Evolutionary conservation across 1,140 invertebrate genomes (phyloP), one percentile per base, ranked within the genome.

Genomic region (Tetraneura akinire): DNA sequence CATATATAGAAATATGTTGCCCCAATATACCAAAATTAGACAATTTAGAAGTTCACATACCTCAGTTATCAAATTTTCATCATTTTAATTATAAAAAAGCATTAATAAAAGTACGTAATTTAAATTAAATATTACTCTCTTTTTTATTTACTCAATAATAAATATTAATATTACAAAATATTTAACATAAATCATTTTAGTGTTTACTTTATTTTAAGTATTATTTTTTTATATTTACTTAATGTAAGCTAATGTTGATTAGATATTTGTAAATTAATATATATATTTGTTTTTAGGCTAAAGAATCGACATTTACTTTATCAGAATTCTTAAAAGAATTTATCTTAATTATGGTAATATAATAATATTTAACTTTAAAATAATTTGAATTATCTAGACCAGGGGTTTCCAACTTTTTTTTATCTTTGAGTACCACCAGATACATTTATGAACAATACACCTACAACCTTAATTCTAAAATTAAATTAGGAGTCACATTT

Each of bases 291-390:
- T 26, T 78, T 49, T 78, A 78, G 74, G 16, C 47, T 60, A 42
- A 55, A 78, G 42, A 47, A 26, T 16, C 60, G 18, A 45, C 74
- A 0, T 6, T 45, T 60, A 26, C 37, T 26, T 45, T 78, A 3
- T 8, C 74, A 18, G 55, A 78, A 0, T 78, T 78, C 62, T 78
- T 78, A 45, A 60, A 21, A 8, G 26, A 42, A 21, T 45, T 78
- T 10, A 62, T 47, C 23, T 5, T 3, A 23, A 23, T 47, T 26
- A 47, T 78, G 74, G 74, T 78, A 62, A 62, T 62, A 10, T 16
- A 45, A 45, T 45, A 9, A 23, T 45, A 16, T 26, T 18, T 76
- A 57, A n/a, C n/a, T n/a, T n/a, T n/a, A n/a, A n/a, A n/a, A n/a
- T n/a, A n/a, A n/a, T n/a, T n/a, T n/a, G n/a, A n/a, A n/a, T n/a